Percentiles rank a stretch among this genome's conserved stretches.
Conservation (phyloP, 2,888 invertebrate species). For the Parascotia fuliginaria region DNA sequence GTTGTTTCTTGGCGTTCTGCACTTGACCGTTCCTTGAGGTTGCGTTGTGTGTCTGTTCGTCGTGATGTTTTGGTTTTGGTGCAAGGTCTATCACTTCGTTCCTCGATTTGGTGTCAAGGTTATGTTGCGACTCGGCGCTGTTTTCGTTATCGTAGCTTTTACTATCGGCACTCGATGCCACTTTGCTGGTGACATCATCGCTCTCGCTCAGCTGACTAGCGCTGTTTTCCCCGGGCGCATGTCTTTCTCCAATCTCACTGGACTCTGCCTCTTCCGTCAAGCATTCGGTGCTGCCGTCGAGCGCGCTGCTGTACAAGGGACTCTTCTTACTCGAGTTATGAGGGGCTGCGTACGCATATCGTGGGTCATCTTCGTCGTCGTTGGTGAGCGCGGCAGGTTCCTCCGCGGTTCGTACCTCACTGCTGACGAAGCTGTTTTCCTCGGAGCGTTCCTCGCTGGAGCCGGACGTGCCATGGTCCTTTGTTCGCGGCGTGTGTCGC, state of each 20-base stretch:
- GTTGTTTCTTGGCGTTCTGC: no score
- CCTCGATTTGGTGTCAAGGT: no score
- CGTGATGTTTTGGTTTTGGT: no score
- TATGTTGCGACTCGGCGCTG: neutral
- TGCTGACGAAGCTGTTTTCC: neutral
- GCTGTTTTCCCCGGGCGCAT: no score
- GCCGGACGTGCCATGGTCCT: neutral
- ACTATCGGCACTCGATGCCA: neutral
- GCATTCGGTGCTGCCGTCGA: no score
- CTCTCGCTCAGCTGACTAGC: no score
- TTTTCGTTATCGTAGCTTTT: no score
- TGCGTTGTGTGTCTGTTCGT: neutral
- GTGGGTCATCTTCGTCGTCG: neutral
- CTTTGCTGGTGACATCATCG: neutral
- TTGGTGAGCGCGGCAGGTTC: neutral
- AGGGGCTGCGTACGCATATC: no score
- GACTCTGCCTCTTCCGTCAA: neutral
- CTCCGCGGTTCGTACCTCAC: neutral
- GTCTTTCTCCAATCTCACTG: neutral
- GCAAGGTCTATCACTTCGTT: no score
- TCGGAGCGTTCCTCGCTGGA: neutral
- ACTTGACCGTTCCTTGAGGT: no score
- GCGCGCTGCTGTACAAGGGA: no score
- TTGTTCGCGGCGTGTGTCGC: neutral
- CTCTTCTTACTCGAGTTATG: no score